These are phyloP conservation scores for Alethe castanea DNA, from an alignment of 2,113 vertebrate species.

Conservation along the genomic window DNA sequence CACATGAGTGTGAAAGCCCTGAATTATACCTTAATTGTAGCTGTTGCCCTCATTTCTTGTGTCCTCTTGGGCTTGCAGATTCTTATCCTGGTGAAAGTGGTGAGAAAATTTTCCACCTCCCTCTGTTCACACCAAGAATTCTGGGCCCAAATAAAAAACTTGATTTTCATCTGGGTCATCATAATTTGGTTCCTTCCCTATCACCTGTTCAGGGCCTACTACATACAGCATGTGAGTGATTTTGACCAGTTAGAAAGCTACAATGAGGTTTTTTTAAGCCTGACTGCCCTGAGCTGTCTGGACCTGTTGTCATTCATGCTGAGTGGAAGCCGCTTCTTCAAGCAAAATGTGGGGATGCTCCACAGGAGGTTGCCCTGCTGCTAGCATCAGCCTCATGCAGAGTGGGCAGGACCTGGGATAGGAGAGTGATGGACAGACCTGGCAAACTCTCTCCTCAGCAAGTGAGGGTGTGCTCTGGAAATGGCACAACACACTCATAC, in stretches of 20 bases:
- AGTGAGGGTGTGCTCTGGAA: not conserved
- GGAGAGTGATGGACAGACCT: rapidly evolving
- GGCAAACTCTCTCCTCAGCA: not conserved
- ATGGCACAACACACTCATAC: rapidly evolving
- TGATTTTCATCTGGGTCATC: conserved; percentile 84
- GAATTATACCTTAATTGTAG: conserved; percentile 74
- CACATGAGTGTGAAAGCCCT: not conserved
- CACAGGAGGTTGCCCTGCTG: conserved; percentile 43
- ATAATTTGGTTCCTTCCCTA: conserved; percentile 85
- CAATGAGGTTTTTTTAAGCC: conserved; percentile 86
- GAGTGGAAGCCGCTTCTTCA: conserved; percentile 65
- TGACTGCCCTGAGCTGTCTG: conserved; percentile 85
- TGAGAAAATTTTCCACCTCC: conserved; percentile 51
- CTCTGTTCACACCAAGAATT: conserved; percentile 83
- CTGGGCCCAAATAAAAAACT: conserved; percentile 84
- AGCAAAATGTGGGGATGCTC: conserved; percentile 46
- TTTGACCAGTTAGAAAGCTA: not conserved
- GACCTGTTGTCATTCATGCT: conserved; percentile 79
- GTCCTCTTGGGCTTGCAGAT: conserved; percentile 74
- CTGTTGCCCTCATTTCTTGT: conserved; percentile 53
- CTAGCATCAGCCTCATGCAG: not conserved
- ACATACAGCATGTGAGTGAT: conserved; percentile 16
- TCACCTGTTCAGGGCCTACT: conserved; percentile 82
- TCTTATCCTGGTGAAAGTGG: conserved; percentile 70
- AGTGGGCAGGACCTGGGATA: rapidly evolving